These are phyloP conservation scores for Watsonalla cultraria DNA, from an alignment of 2,888 invertebrate genomes.

Conservation along the genomic window DNA sequence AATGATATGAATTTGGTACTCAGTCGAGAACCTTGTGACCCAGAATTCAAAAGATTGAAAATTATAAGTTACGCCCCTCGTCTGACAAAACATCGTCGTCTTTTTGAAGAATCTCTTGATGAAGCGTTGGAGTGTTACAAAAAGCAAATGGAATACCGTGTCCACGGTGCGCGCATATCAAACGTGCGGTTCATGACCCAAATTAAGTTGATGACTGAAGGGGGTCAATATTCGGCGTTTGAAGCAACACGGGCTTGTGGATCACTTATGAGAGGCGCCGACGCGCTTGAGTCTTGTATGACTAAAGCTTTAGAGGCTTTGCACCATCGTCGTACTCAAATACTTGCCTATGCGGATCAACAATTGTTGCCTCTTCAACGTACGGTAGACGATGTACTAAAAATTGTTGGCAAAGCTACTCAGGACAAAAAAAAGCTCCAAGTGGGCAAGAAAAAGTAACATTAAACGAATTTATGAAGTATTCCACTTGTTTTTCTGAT, in stretches of 20 bases:
- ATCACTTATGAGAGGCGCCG: slow-evolving; percentile 40
- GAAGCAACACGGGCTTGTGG: slow-evolving; percentile 44
- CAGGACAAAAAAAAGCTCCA: slow-evolving; percentile 27
- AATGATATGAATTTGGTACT: slow-evolving; percentile 32
- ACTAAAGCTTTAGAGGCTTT: slow-evolving; percentile 34
- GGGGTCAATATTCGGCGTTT: slow-evolving; percentile 44
- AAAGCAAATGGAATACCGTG: slow-evolving; percentile 32
- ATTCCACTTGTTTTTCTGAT: no score
- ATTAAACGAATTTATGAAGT: background rate
- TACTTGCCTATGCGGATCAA: slow-evolving; percentile 44
- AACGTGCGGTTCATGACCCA: slow-evolving; percentile 51
- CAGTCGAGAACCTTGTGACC: slow-evolving; percentile 26
- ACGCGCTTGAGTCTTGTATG: slow-evolving; percentile 46
- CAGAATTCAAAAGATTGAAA: slow-evolving; percentile 46
- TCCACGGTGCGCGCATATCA: slow-evolving; percentile 56
- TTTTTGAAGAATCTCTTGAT: slow-evolving; percentile 51
- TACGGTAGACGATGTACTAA: slow-evolving; percentile 35
- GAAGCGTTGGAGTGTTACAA: slow-evolving; percentile 33
- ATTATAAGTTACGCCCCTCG: slow-evolving; percentile 54
- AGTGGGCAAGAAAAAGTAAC: slow-evolving; percentile 25
- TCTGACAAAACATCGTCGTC: slow-evolving; percentile 38
- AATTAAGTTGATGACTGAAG: slow-evolving; percentile 48
- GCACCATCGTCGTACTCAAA: slow-evolving; percentile 34
- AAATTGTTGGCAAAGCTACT: slow-evolving; percentile 20
- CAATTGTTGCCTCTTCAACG: slow-evolving; percentile 34